Percentiles rank a stretch among this genome's conserved stretches.
phyloP scores from a whole-genome alignment of 2,113 vertebrate species.

The Saguinus midas region DNA sequence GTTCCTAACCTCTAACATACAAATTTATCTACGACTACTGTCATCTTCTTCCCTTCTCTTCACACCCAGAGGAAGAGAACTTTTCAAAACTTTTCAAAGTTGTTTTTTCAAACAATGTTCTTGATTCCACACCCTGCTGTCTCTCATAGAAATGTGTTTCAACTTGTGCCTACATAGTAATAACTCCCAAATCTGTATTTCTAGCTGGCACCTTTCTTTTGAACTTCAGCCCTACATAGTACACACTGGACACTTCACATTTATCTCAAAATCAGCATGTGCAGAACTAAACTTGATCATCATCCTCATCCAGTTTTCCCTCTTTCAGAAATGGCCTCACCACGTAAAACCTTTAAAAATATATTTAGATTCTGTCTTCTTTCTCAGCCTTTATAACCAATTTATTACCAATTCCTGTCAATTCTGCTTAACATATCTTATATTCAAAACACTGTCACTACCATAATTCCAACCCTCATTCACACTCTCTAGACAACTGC shows the following conservation, averaged over 20 bases:
- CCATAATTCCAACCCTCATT: background rate
- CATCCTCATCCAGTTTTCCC: background rate
- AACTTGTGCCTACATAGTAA: background rate
- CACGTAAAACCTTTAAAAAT: background rate
- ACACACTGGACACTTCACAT: background rate
- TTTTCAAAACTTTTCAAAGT: background rate
- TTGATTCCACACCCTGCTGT: background rate
- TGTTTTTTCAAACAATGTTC: background rate
- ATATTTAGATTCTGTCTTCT: background rate
- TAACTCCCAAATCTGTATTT: background rate
- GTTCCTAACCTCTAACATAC: background rate
- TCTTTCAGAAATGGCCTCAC: background rate
- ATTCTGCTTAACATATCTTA: background rate
- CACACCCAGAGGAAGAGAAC: background rate
- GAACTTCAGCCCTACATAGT: background rate
- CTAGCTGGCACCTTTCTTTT: background rate
- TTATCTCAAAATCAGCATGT: background rate
- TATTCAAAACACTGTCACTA: background rate
- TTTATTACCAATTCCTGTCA: background rate
- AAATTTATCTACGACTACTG: background rate
- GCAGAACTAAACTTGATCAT: background rate
- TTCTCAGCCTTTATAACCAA: background rate
- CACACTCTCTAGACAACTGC: background rate
- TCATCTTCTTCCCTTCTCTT: background rate
- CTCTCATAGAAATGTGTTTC: background rate